Evolutionary conservation across 2,797 vertebrate genomes (phyloP), one percentile per base, ranked within the genome.

Genomic region (Aplochiton taeniatus): DNA sequence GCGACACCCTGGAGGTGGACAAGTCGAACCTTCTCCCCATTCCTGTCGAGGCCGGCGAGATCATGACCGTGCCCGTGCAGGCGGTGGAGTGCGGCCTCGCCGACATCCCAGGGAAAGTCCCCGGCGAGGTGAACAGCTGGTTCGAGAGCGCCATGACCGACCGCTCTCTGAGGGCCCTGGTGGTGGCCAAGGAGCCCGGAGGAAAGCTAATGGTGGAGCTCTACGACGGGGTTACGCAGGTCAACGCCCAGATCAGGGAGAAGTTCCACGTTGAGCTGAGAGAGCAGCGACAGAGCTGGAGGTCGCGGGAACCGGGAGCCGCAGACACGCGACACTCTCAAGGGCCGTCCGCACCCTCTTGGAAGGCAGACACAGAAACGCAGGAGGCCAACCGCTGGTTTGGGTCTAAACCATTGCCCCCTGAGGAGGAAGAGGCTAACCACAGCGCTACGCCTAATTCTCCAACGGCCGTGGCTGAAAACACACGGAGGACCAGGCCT

Each of bases 1-100:
- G 98, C 0, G 93, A 98, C 80, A 94, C 89, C 10, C 85, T 94
- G 61, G 68, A 88, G 18, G 80, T 95, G 52, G 81, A 87, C 11
- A 80, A 83, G 56, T 90, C 90, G 1, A 79, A 94, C 58, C 66
- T 98, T 66, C 85, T 96, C 67, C 93, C 92, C 20, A 83, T 98
- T 78, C 95, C 95, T 48, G 82, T 43, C 56, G 91, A 95, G 76
- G 94, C 94, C 7, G 88, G 82, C 45, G 91, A 95, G 48, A 84
- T 98, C 19, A 91, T 96, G 81, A 85, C 94, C 51, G 81, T 95
- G 65, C 96, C 98, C 18, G 93, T 97, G 81, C 97, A 98, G 81
- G 95, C 95, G 16, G 61, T 98, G 60, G 85, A 91, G 66, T 97
- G 96, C 80, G 87, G 91, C 1, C 92, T 98, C 11, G 92, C 94